Evolutionary conservation across 2,888 invertebrate species (phyloP).

Genomic region (Xanthorhoe designata): DNA sequence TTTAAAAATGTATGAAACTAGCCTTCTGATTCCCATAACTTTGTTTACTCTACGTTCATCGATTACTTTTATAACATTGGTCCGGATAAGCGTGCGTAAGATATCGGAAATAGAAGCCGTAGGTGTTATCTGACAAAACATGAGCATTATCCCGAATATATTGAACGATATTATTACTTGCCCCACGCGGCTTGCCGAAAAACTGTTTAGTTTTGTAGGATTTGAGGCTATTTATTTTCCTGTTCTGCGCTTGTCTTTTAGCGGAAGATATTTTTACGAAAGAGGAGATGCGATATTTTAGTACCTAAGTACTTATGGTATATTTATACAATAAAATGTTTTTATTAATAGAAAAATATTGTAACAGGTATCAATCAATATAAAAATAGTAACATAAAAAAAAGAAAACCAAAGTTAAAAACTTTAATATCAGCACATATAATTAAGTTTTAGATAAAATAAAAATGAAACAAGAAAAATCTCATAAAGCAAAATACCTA

Average conservation of each 20-base stretch:
- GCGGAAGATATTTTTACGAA: neutral
- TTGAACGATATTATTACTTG: conserved; percentile 9
- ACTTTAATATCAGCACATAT: too few relatives aligned
- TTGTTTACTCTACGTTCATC: conserved; percentile 12
- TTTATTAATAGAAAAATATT: too few relatives aligned
- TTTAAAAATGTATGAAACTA: neutral
- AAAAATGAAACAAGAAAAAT: neutral
- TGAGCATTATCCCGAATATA: conserved; percentile 14
- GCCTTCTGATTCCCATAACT: conserved; percentile 4
- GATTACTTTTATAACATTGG: conserved; percentile 23
- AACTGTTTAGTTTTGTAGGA: neutral
- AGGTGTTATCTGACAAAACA: conserved; percentile 22
- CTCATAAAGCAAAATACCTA: neutral
- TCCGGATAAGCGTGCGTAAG: conserved; percentile 23
- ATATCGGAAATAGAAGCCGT: conserved; percentile 28
- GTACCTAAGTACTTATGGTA: too few relatives aligned
- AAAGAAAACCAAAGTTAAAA: too few relatives aligned
- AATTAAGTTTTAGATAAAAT: neutral
- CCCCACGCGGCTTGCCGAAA: neutral
- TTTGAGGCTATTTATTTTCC: neutral
- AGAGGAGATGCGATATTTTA: neutral
- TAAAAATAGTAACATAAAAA: too few relatives aligned
- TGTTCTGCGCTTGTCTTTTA: neutral
- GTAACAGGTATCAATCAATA: too few relatives aligned
- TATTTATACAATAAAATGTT: too few relatives aligned